A percentile compares a stretch with the other conserved stretches of the same genome.
Evolutionary conservation across 2,888 invertebrate species (phyloP).

Genomic region (Tetranychus piercei): DNA sequence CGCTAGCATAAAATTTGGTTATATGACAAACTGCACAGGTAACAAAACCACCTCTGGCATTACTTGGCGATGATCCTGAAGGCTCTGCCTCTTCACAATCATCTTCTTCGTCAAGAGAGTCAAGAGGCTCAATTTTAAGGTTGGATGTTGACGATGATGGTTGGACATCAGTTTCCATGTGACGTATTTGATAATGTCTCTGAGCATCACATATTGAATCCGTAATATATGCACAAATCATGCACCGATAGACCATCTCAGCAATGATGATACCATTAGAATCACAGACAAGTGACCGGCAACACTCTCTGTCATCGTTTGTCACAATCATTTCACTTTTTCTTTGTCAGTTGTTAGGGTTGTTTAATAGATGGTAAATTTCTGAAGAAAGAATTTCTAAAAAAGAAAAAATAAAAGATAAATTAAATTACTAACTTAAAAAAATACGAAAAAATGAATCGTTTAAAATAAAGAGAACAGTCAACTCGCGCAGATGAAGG

Average conservation of each 20-base stretch:
- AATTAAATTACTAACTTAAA: too few species aligned
- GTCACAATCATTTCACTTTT: slow-evolving; percentile 6
- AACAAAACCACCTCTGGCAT: slow-evolving; percentile 11
- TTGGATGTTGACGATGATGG: background rate
- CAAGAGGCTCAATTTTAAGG: background rate
- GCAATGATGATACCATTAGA: slow-evolving; percentile 22
- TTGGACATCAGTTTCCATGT: slow-evolving; percentile 10
- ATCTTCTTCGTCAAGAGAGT: slow-evolving; percentile 8
- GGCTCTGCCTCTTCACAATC: background rate
- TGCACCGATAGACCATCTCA: slow-evolving; percentile 23
- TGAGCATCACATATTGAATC: slow-evolving; percentile 20
- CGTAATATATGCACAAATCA: slow-evolving; percentile 19
- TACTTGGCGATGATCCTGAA: background rate
- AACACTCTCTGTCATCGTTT: slow-evolving; percentile 13
- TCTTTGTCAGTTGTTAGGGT: background rate
- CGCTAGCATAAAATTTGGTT: slow-evolving; percentile 21
- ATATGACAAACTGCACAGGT: slow-evolving; percentile 21
- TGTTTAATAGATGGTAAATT: too few species aligned
- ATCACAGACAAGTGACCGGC: slow-evolving; percentile 21
- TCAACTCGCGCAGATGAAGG: too few species aligned
- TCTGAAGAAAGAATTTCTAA: too few species aligned
- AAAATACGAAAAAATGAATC: too few species aligned
- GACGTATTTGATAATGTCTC: slow-evolving; percentile 19
- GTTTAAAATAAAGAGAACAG: too few species aligned
- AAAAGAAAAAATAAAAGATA: too few species aligned